A percentile compares a stretch with the other conserved stretches of the same genome.
These are phyloP conservation scores for Sinella curviseta DNA, from an alignment of 1,140 invertebrate genomes.

Conservation along the genomic window DNA sequence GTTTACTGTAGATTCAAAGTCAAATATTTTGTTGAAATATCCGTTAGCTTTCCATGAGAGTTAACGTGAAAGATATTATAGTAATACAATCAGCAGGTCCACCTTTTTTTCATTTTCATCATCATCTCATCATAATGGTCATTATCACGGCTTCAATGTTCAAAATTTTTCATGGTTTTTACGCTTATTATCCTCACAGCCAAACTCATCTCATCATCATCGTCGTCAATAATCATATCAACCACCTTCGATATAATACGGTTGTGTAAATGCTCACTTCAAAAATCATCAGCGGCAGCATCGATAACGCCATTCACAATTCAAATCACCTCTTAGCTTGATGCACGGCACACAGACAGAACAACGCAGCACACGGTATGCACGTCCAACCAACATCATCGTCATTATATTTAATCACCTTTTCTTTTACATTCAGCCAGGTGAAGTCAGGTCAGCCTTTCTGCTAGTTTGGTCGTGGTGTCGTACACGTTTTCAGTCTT, in stretches of 20 bases:
- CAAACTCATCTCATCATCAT: background rate
- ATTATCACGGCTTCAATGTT: constrained; percentile 15
- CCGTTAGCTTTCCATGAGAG: no score
- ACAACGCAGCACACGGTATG: no score
- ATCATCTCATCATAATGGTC: background rate
- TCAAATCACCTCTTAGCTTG: background rate
- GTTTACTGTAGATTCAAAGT: no score
- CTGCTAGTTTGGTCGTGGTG: background rate
- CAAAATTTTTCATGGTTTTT: constrained; percentile 17
- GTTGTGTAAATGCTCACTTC: background rate
- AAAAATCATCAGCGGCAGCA: no score
- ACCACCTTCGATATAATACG: no score
- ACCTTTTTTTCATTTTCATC: no score
- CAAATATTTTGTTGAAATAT: no score
- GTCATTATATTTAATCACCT: constrained; percentile 14
- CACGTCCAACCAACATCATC: constrained; percentile 5
- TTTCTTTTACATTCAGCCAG: background rate
- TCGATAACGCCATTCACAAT: background rate
- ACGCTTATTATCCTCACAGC: background rate
- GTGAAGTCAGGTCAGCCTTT: background rate
- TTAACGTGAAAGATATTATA: no score
- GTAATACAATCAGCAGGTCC: no score
- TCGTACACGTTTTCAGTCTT: background rate
- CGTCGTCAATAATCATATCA: background rate
- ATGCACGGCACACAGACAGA: no score